Base-by-base conservation (phyloP, 2,797 vertebrate genomes). In the Steatocranus sp. region DNA sequence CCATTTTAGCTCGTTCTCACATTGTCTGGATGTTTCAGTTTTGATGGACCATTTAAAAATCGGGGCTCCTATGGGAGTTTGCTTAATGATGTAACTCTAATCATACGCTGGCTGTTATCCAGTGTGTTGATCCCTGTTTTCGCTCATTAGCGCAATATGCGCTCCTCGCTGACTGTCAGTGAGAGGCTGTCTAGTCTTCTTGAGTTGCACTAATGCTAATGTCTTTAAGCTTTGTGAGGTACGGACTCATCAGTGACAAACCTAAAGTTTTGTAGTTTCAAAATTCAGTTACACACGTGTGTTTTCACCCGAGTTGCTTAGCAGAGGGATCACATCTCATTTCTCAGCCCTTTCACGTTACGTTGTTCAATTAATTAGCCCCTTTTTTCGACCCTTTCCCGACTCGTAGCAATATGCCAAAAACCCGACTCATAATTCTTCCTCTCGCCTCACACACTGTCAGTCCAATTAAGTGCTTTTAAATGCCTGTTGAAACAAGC, bases 401-500 rank as follows among this genome's bases (percentile, higher is more conserved):
- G 75, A 80, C 80, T 83, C 53, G 74, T 74, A 87, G 84, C 85
- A 88, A 90, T 89, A 83, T 5, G 79, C 68, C 82, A 85, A 51
- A 89, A 82, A 30, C 49, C 23, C 48, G 79, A 63, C 83, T 86
- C 83, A 82, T 86, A 90, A 87, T 88, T 88, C 83, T 86, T 87
- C 54, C 77, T 75, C 53, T 78, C 18, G 56, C 82, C 86, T 91
- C 90, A 83, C 90, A 86, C 81, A 80, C 81, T 90, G 90, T 90
- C 88, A 82, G 86, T 87, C 90, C 90, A 93, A 94, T 94, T 92
- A 90, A 86, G 83, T 90, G 81, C 90, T 93, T 93, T 93, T 88
- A 93, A 94, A 94, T 82, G 89, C 85, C 87, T 91, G 91, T 89
- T 91, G 90, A 92, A 94, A 94, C 91, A 92, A 90, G 91, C 8